Conservation (phyloP, 2,888 invertebrate genomes). For the Glaucopsyche alexis region DNA sequence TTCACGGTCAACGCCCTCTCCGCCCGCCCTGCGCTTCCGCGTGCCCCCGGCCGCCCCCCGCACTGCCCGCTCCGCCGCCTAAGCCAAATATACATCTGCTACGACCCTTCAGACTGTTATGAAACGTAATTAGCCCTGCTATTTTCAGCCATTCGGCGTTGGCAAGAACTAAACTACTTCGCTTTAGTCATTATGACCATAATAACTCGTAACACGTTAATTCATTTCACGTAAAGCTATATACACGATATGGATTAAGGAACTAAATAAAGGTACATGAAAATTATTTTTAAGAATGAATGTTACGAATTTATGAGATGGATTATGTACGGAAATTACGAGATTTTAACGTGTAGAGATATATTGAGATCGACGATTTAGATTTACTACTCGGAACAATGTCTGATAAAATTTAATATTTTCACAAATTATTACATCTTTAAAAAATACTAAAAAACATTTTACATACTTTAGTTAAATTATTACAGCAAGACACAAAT, state of each 20-base stretch:
- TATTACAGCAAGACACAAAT: too few relatives aligned
- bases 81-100: slow-evolving; percentile 66
- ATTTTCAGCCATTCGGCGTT: slow-evolving; percentile 61
- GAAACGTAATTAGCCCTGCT: slow-evolving; percentile 73
- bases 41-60: slow-evolving; percentile 54
- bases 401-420: too few relatives aligned
- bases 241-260: background rate
- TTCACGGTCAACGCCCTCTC: slow-evolving; percentile 80
- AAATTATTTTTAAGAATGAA: background rate
- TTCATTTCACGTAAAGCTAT: slow-evolving; percentile 37
- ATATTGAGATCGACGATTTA: too few relatives aligned
- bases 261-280: background rate
- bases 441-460: too few relatives aligned
- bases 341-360: background rate
- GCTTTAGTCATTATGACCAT: slow-evolving; percentile 16
- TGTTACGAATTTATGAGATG: too few relatives aligned
- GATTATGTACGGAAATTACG: background rate
- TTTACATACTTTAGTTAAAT: too few relatives aligned
- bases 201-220: slow-evolving; percentile 8
- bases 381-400: too few relatives aligned
- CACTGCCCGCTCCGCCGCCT: slow-evolving; percentile 43
- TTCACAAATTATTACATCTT: too few relatives aligned
- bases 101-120: slow-evolving; percentile 69
- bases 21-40: slow-evolving; percentile 79
- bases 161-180: slow-evolving; percentile 44